Base-by-base conservation (phyloP, 2,797 vertebrate genomes). In the Echeneis naucrates region DNA sequence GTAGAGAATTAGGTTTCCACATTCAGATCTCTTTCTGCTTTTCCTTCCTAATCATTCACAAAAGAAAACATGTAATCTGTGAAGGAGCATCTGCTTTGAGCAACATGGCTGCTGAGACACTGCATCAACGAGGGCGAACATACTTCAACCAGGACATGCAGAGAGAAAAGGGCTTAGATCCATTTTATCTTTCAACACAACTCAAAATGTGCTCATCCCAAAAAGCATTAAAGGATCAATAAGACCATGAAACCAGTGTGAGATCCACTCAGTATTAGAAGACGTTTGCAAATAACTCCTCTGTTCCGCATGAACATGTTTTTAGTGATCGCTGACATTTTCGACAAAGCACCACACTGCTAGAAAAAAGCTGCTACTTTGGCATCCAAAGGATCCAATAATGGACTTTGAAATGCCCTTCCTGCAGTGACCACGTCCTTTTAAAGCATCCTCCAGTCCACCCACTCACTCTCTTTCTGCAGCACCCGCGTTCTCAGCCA, bases 251-350 rank as follows among this genome's bases (percentile, higher is more conserved):
- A 38, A 21, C 14, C 40, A 54, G 19, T 9, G 21, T 38, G 61
- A 10, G n/a, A 57, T 61, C 5, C 5, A 3, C 40, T 24, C 54
- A 17, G 42, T 8, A 1, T 38, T 17, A 38, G 26, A 23, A 16
- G 7, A 40, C 23, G 57, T 68, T 32, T 67, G 23, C 23, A 44
- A 67, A 40, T 16, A 30, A 47, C 48, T 24, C 12, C 16, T 44
- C 4, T 6, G 63, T 12, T 50, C 45, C 5, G 6, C 42, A 64
- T 73, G 26, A 60, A 74, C 53, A 27, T 13, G 16, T 2, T 68
- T 35, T 23, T 59, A 72, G 24, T 23, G 14, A 68, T 50, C 32
- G 23, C 60, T 69, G 67, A 63, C 70, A 72, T 72, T 85, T 82
- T 21, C 16, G 27, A 40, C 61, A 68, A 62, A 75, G 60, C 44